Base-by-base conservation (phyloP, 2,113 vertebrate species). In the Halichoerus grypus region DNA sequence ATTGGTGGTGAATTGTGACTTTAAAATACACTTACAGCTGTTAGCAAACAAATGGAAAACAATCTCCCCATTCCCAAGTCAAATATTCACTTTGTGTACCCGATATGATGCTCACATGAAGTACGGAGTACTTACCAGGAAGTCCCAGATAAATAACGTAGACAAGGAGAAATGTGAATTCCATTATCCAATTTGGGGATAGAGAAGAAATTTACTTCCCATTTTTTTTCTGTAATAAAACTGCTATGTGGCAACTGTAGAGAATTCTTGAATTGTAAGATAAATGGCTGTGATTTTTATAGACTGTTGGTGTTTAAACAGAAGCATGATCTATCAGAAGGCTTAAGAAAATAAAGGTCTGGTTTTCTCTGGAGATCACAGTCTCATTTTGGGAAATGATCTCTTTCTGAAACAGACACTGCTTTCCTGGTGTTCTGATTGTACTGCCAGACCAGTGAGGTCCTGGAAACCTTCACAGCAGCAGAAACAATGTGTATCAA, bases 221-320 rank as follows among this genome's bases (percentile, higher is more conserved):
- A 28, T 36, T 53, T 85, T 80, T 94, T 96, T 91, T 77, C 83
- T 91, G 59, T 82, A 93, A 96, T 95, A 88, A 95, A 97, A 95
- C 65, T 93, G 63, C 87, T 91, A 26, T 93, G 81, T 88, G 74
- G 83, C 39, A 91, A 97, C 97, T 93, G 80, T 91, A 85, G 65
- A 93, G 76, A 88, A 81, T 91, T 96, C 93, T 91, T 93, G 85
- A 96, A 88, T 80, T 95, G 83, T 94, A 88, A 95, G 93, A 98
- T 97, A 94, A 98, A 97, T 72, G 82, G 13, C 89, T 96, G 22
- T 95, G 95, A 88, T 84, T 97, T 96, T 96, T 90, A 94, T 79
- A 63, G 93, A 92, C 95, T 65, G 89, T 77, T 98, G 88, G 42
- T 96, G 97, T 97, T 98, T 97, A 94, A 95, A 96, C 95, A 97